Evolutionary conservation across 1,140 invertebrate genomes (phyloP).

Genomic region (Saxidomus purpurata): DNA sequence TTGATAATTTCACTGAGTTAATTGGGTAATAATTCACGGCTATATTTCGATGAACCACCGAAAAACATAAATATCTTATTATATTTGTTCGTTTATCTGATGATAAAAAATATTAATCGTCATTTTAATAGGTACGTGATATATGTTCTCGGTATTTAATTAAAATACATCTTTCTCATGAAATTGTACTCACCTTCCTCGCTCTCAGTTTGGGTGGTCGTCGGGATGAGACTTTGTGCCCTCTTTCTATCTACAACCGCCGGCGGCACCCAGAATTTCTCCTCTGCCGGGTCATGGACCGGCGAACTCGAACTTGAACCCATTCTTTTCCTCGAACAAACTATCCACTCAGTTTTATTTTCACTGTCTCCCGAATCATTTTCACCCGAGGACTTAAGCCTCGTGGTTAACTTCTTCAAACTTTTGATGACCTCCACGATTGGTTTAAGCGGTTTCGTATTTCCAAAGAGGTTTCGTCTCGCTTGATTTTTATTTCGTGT

Average conservation of each 20-base stretch:
- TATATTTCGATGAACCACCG: no score
- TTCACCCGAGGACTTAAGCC: conserved; percentile 37
- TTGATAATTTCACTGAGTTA: no score
- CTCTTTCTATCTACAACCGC: conserved; percentile 54
- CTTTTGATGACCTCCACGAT: conserved; percentile 58
- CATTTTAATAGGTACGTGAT: no score
- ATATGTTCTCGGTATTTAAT: no score
- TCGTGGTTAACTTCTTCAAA: conserved; percentile 52
- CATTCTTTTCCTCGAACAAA: conserved; percentile 59
- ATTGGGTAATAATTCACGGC: no score
- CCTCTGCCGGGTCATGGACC: conserved; percentile 30
- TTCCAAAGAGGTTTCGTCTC: background rate
- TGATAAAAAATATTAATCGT: no score
- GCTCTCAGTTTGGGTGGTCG: conserved; percentile 40
- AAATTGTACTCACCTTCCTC: conserved; percentile 62
- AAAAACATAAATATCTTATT: no score
- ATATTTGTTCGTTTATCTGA: no score
- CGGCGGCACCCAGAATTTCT: conserved; percentile 64
- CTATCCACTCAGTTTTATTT: conserved; percentile 58
- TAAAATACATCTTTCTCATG: no score
- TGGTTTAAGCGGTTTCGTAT: background rate
- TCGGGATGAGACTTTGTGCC: conserved; percentile 60
- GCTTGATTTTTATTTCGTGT: background rate
- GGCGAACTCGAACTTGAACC: conserved; percentile 60
- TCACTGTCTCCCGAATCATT: background rate